Conservation (phyloP, 2,113 vertebrate species). For the Anguilla japonica region DNA sequence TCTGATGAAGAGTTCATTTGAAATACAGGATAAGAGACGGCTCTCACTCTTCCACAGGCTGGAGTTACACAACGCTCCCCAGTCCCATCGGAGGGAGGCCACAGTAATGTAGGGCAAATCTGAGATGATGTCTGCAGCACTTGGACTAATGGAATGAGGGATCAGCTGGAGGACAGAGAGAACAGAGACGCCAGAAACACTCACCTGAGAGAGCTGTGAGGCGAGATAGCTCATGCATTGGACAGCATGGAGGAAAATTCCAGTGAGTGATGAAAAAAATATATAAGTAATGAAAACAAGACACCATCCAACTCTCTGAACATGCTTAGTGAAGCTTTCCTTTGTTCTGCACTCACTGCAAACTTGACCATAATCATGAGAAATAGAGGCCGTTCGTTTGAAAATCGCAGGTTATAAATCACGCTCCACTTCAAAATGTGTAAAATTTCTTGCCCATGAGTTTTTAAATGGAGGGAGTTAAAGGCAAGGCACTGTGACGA, state of each 20-base stretch:
- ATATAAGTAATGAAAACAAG: background rate
- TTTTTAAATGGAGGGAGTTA: background rate
- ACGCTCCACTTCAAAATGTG: background rate
- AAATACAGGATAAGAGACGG: background rate
- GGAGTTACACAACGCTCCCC: background rate
- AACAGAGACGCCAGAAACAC: slow-evolving; percentile 35
- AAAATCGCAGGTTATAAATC: background rate
- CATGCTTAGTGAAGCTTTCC: background rate
- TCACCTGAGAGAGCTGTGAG: slow-evolving; percentile 71
- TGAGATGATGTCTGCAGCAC: background rate
- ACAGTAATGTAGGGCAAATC: background rate
- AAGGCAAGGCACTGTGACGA: background rate
- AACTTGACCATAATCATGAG: background rate
- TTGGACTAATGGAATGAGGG: slow-evolving; percentile 1
- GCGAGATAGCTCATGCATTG: slow-evolving; percentile 38
- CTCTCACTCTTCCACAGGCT: background rate
- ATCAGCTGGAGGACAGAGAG: background rate
- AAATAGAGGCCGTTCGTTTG: background rate
- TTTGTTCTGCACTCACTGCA: background rate
- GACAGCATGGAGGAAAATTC: slow-evolving; percentile 29
- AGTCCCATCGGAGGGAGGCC: background rate
- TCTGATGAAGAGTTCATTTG: background rate
- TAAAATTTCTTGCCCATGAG: background rate
- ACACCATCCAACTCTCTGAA: background rate
- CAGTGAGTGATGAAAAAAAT: background rate